Percentiles rank a stretch among this genome's conserved stretches.
These are phyloP conservation scores for Tetragnatha versicolor DNA, from an alignment of 1,140 invertebrate species.

Conservation along the genomic window DNA sequence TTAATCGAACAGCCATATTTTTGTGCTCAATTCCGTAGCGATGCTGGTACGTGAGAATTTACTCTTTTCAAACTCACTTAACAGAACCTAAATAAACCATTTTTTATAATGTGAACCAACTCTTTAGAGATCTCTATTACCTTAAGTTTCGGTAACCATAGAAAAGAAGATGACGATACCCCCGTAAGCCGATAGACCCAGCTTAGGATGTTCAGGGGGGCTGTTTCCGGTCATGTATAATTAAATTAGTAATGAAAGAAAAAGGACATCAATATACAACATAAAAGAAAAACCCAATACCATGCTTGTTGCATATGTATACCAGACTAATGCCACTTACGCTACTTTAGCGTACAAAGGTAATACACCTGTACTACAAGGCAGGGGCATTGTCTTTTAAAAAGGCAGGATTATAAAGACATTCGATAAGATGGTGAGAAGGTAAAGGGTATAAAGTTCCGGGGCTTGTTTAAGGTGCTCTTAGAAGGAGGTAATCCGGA, in stretches of 20 bases:
- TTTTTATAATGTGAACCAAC: too few relatives aligned
- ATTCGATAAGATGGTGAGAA: not conserved
- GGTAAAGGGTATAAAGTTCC: slow-evolving; percentile 9
- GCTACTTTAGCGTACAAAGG: too few relatives aligned
- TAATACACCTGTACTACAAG: slow-evolving; percentile 7
- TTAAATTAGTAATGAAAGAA: slow-evolving; percentile 7
- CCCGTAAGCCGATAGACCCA: not conserved
- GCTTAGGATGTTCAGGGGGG: not conserved
- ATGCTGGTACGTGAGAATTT: too few relatives aligned
- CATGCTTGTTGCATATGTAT: not conserved
- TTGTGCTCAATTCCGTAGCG: too few relatives aligned
- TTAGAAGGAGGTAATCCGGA: slow-evolving; percentile 8
- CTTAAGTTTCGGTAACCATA: not conserved
- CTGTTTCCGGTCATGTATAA: slow-evolving; percentile 26
- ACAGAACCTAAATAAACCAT: too few relatives aligned
- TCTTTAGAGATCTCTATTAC: not conserved
- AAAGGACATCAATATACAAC: not conserved
- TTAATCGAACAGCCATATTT: too few relatives aligned
- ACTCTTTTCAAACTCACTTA: too few relatives aligned
- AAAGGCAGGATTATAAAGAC: not conserved
- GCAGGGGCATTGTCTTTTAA: not conserved
- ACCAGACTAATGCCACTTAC: not conserved
- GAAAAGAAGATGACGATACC: not conserved
- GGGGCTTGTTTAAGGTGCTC: not conserved
- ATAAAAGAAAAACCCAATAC: not conserved